Evolutionary conservation across 2,797 vertebrate genomes (phyloP), one percentile per base, ranked within the genome.

Genomic region (Hoplostethus atlanticus): DNA sequence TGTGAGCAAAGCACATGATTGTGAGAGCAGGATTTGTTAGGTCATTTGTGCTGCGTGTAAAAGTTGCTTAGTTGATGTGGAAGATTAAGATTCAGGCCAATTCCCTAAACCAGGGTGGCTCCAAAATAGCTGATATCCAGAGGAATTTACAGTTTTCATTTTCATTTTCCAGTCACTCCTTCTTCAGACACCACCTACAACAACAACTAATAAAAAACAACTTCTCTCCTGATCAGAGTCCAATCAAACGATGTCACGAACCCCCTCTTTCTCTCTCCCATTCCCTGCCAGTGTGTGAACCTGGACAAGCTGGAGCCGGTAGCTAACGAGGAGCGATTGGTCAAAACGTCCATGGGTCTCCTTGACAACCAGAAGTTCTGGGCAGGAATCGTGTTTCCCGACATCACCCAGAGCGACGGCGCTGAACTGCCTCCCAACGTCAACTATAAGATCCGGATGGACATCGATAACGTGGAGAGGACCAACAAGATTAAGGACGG

Each of bases 361-460:
- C 92, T 99, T 59, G 79, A 96, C 84, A 94, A 97, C 86, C 96
- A 96, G 66, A 98, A 95, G 84, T 99, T 99, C 91, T 99, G 98
- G 98, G 98, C 98, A 15, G 98, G 96, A 2, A 94, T 99, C 0
- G 98, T 99, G 79, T 99, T 99, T 76, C 94, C 96, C 0, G 96
- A 96, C 86, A 89, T 98, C 8, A 0, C 67, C 54, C 77, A 84
- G 5, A 83, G 93, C n/a, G 90, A 91, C 84, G 96, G 95, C 17
- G 68, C 88, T 0, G 94, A 96, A 34, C 89, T 99, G 70, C 98
- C 98, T 5, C 84, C 90, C 0, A 97, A 98, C 0, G 94, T 99
- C 82, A 98, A 96, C 85, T 99, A 99, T 85, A 99, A 99, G 92
- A 99, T 99, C 76, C 96, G 98, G 66, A 99, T 99, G 98, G 98